Conservation (phyloP, 2,113 vertebrate genomes). For the Melospiza melodia region DNA sequence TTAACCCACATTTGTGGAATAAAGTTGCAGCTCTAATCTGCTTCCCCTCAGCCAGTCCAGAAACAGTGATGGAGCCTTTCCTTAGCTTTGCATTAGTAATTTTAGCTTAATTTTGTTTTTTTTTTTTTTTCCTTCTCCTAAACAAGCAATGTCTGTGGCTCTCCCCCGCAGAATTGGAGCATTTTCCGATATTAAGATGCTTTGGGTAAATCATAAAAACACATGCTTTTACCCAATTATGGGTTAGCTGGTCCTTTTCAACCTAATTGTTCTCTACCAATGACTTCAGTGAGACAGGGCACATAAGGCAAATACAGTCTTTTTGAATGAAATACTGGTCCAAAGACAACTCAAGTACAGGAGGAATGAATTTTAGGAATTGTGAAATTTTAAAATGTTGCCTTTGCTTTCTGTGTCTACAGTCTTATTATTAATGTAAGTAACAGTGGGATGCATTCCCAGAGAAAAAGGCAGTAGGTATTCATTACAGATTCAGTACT, state of each 20-base stretch:
- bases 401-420: background rate
- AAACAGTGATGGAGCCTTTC: background rate
- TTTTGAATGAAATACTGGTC: background rate
- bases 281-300: conserved; percentile 33
- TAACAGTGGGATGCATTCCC: conserved; percentile 11
- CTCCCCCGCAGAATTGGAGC: rapidly evolving
- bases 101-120: background rate
- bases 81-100: background rate
- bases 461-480: conserved; percentile 18
- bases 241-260: background rate
- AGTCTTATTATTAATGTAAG: conserved; percentile 2
- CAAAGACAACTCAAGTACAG: background rate
- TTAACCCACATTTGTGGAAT: background rate
- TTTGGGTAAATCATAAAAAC: background rate
- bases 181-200: background rate
- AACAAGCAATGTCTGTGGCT: background rate
- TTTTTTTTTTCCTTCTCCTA: background rate
- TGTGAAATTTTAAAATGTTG: conserved; percentile 37
- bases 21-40: background rate
- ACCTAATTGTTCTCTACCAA: background rate
- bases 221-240: background rate
- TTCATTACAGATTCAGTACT: conserved; percentile 22
- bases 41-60: background rate
- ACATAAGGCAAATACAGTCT: background rate
- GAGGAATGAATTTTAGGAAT: background rate